Conservation (phyloP, 2,888 invertebrate genomes). For the Zeuzera pyrina region DNA sequence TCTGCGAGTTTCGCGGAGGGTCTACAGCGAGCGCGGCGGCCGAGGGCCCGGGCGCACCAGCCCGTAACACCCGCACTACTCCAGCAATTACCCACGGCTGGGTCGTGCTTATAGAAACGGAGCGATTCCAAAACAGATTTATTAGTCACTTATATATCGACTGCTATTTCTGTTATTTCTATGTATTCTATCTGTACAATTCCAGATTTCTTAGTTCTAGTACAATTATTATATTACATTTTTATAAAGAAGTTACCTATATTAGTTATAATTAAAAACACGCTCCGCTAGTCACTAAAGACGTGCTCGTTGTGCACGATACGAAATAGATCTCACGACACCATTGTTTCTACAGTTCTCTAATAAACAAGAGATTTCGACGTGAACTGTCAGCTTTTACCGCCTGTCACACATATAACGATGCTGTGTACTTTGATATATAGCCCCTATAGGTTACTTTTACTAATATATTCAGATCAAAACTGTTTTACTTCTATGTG, state of each 20-base stretch:
- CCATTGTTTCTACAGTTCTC: slow-evolving; percentile 57
- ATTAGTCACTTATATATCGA: slow-evolving; percentile 31
- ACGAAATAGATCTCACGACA: slow-evolving; percentile 58
- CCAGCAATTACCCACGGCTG: slow-evolving; percentile 64
- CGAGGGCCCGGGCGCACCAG: slow-evolving; percentile 64
- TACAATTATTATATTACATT: too few relatives aligned
- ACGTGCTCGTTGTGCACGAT: slow-evolving; percentile 26
- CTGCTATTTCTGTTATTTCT: too few relatives aligned
- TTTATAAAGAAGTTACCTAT: slow-evolving; percentile 2
- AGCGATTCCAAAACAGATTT: slow-evolving; percentile 42
- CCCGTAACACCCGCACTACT: slow-evolving; percentile 62
- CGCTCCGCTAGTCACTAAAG: slow-evolving; percentile 24
- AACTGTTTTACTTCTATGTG: too few relatives aligned
- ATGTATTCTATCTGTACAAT: neutral
- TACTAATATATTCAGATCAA: too few relatives aligned
- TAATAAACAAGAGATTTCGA: slow-evolving; percentile 47
- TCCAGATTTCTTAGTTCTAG: neutral
- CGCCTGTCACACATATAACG: too few relatives aligned
- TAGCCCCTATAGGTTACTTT: too few relatives aligned
- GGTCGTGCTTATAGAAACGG: slow-evolving; percentile 48
- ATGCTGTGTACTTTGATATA: too few relatives aligned
- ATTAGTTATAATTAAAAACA: slow-evolving; percentile 16
- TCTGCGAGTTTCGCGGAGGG: slow-evolving; percentile 59
- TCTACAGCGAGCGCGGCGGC: slow-evolving; percentile 41
- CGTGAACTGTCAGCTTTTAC: slow-evolving; percentile 51